Conservation (phyloP, 2,888 invertebrate genomes). For the Asteroscopus sphinx region DNA sequence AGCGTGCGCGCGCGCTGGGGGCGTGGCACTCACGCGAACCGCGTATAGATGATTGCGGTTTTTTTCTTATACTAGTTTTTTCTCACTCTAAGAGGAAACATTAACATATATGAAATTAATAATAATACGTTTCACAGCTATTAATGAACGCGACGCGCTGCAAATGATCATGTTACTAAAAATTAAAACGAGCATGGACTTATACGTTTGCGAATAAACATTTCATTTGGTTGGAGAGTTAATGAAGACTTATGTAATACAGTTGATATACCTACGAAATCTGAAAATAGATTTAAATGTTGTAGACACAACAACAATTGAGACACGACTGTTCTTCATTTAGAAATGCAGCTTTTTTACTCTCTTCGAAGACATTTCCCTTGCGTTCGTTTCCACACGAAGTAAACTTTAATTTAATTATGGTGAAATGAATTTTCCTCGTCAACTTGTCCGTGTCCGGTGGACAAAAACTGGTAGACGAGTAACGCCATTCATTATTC, state of each 20-base stretch:
- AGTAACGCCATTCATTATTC: constrained; percentile 61
- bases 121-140: constrained; percentile 33
- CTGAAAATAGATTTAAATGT: constrained; percentile 25
- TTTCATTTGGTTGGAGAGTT: constrained; percentile 2
- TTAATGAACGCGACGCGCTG: constrained; percentile 14
- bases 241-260: constrained; percentile 9
- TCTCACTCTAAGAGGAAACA: constrained; percentile 20
- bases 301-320: constrained; percentile 31
- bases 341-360: constrained; percentile 11
- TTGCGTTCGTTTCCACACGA: constrained; percentile 7
- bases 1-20: constrained; percentile 71
- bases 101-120: constrained; percentile 25
- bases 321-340: constrained; percentile 9
- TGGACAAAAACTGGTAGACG: constrained; percentile 54
- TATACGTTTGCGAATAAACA: background rate
- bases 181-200: constrained; percentile 4
- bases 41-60: constrained; percentile 51
- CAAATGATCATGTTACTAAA: constrained; percentile 14
- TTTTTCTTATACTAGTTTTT: constrained; percentile 53
- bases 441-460: constrained; percentile 13
- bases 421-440: constrained; percentile 20
- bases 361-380: constrained; percentile 15
- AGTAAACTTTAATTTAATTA: constrained; percentile 22
- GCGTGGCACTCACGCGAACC: constrained; percentile 73
- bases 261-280: constrained; percentile 12